Conservation (phyloP, 1,140 invertebrate genomes). For the Melitaea cinxia region DNA sequence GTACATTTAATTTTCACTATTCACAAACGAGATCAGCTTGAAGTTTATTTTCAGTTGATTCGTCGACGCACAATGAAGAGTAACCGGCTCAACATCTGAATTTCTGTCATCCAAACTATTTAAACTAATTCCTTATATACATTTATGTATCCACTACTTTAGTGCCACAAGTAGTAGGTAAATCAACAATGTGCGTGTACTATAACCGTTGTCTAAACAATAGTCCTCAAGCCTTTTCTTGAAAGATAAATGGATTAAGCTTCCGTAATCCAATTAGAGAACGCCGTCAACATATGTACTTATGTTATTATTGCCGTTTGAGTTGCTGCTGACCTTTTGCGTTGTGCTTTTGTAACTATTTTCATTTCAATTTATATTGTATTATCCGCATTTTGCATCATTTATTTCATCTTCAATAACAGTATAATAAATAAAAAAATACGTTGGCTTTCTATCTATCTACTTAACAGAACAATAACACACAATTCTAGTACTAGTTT, state of each 20-base stretch:
- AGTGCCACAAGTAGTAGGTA: not conserved
- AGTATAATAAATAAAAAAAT: too few species aligned
- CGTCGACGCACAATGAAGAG: conserved; percentile 20
- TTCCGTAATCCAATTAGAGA: conserved; percentile 50
- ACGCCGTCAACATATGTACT: not conserved
- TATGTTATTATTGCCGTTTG: not conserved
- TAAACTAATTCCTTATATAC: too few species aligned
- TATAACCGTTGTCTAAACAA: conserved; percentile 45
- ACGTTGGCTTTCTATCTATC: too few species aligned
- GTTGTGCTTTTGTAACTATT: not conserved
- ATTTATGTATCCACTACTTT: too few species aligned
- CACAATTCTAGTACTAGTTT: too few species aligned
- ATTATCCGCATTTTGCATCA: not conserved
- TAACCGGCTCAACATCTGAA: not conserved
- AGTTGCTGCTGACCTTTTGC: not conserved
- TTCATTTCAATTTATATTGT: not conserved
- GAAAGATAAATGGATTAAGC: conserved; percentile 58
- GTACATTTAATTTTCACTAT: conserved; percentile 29
- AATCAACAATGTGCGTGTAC: not conserved
- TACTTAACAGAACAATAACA: too few species aligned
- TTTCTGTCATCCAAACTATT: too few species aligned
- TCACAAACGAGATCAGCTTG: conserved; percentile 20
- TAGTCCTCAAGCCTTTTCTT: conserved; percentile 48
- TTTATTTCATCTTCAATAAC: not conserved
- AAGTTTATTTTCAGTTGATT: conserved; percentile 55